phyloP scores from a whole-genome alignment of 2,797 vertebrate genomes.

The Aulostomus chinensis region DNA sequence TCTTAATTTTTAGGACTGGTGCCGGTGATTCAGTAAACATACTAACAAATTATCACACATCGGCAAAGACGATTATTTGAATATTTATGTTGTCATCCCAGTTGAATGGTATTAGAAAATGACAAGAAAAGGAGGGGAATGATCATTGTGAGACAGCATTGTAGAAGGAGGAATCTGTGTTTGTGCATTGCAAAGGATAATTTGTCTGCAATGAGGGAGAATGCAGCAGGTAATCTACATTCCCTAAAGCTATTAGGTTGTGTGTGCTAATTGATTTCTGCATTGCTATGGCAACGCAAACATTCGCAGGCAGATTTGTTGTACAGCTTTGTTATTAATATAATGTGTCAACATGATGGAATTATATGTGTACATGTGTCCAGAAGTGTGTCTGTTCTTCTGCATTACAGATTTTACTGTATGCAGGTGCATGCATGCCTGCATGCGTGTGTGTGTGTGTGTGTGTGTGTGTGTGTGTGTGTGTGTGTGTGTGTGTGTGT shows the following conservation, averaged over 20 bases:
- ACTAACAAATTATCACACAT: no score
- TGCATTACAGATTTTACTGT: no score
- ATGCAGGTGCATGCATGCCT: slow-evolving; percentile 14
- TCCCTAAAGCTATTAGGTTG: slow-evolving; percentile 32
- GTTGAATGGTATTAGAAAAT: not conserved
- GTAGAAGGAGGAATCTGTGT: no score
- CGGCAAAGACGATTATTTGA: no score
- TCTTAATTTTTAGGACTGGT: no score
- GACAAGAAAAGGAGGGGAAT: no score
- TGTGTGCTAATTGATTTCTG: slow-evolving; percentile 55
- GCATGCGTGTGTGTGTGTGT: slow-evolving; percentile 9
- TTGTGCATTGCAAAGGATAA: slow-evolving; percentile 15
- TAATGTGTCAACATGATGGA: slow-evolving; percentile 34
- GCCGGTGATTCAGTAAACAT: no score
- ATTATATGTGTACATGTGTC: slow-evolving; percentile 20
- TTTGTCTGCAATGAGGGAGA: slow-evolving; percentile 12
- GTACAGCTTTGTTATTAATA: slow-evolving; percentile 67
- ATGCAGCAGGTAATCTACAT: slow-evolving; percentile 50
- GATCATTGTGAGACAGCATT: no score
- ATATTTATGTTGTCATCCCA: no score
- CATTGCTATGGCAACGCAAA: slow-evolving; percentile 52
- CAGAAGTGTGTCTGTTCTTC: no score
- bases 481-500: slow-evolving; percentile 12
- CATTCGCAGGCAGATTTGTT: slow-evolving; percentile 38
- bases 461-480: slow-evolving; percentile 10